Conservation (phyloP, 2,888 invertebrate species). For the Itoplectis maculator region DNA sequence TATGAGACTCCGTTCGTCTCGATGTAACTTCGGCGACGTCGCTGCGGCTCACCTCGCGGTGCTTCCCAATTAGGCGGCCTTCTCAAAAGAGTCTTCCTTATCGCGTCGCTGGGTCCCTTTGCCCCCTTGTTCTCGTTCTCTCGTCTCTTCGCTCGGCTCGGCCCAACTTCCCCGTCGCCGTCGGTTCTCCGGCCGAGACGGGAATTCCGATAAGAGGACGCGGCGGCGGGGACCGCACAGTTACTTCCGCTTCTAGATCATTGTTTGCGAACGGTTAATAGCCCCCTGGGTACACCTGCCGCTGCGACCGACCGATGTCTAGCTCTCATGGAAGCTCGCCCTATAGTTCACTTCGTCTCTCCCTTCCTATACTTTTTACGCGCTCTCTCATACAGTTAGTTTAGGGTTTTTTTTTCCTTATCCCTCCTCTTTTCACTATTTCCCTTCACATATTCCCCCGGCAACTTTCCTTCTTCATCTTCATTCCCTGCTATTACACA, state of each 20-base stretch:
- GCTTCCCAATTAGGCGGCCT: constrained; percentile 77
- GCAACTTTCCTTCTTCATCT: constrained; percentile 49
- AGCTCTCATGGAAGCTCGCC: constrained; percentile 61
- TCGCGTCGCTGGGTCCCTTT: constrained; percentile 45
- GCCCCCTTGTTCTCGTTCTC: constrained; percentile 36
- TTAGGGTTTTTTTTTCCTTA: constrained; percentile 30
- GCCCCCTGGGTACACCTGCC: constrained; percentile 81
- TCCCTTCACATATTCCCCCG: constrained; percentile 30
- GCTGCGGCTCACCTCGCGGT: constrained; percentile 46
- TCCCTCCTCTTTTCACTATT: constrained; percentile 53
- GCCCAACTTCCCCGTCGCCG: constrained; percentile 58
- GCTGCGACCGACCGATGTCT: constrained; percentile 66
- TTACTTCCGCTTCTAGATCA: constrained; percentile 83
- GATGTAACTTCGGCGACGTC: constrained; percentile 21
- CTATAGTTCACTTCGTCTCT: constrained; percentile 55
- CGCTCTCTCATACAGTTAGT: constrained; percentile 58
- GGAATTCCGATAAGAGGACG: constrained; percentile 80
- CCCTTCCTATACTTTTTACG: constrained; percentile 64
- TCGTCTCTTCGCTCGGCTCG: constrained; percentile 55
- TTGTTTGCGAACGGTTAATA: constrained; percentile 84
- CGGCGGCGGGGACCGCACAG: constrained; percentile 72
- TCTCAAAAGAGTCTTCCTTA: constrained; percentile 73
- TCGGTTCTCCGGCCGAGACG: constrained; percentile 72
- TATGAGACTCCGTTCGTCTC: constrained; percentile 43
- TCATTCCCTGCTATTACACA: constrained; percentile 55